Conservation (phyloP, 2,888 invertebrate genomes). For the Ochropleura leucogaster region DNA sequence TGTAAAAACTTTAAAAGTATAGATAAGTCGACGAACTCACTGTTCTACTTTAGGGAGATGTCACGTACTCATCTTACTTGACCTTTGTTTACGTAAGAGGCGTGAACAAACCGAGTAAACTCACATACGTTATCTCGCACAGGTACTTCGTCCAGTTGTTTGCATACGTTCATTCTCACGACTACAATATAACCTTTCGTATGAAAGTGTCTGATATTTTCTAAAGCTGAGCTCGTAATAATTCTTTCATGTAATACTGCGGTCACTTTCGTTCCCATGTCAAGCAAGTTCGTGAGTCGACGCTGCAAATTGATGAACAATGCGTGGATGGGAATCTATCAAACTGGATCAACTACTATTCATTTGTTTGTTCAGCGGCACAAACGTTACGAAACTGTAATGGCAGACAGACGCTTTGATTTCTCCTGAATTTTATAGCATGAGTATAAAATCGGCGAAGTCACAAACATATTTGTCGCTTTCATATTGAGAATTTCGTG, state of each 20-base stretch:
- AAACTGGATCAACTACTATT: slow-evolving; percentile 62
- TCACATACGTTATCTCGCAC: slow-evolving; percentile 67
- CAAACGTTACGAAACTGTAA: slow-evolving; percentile 67
- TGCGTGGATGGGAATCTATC: slow-evolving; percentile 67
- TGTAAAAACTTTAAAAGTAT: slow-evolving; percentile 1
- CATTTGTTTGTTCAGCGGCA: slow-evolving; percentile 58
- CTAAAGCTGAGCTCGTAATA: slow-evolving; percentile 70
- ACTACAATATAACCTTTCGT: slow-evolving; percentile 78
- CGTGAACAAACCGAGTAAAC: slow-evolving; percentile 81
- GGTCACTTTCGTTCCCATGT: slow-evolving; percentile 76
- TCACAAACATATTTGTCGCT: slow-evolving; percentile 39
- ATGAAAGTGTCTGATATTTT: slow-evolving; percentile 79
- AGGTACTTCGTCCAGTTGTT: slow-evolving; percentile 72
- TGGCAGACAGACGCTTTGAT: slow-evolving; percentile 60
- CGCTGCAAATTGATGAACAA: slow-evolving; percentile 73
- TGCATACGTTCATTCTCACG: slow-evolving; percentile 84
- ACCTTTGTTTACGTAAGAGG: slow-evolving; percentile 85
- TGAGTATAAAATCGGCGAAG: slow-evolving; percentile 37
- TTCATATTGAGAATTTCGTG: slow-evolving; percentile 55
- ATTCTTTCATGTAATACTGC: slow-evolving; percentile 65
- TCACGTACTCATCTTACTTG: slow-evolving; percentile 60
- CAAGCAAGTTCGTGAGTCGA: slow-evolving; percentile 69
- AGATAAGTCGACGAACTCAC: slow-evolving; percentile 22
- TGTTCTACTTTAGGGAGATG: slow-evolving; percentile 33
- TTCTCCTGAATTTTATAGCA: slow-evolving; percentile 32